A percentile compares a stretch with the other conserved stretches of the same genome.
These are phyloP conservation scores for Zosterops lateralis DNA, from an alignment of 2,113 vertebrate species.

Conservation along the genomic window DNA sequence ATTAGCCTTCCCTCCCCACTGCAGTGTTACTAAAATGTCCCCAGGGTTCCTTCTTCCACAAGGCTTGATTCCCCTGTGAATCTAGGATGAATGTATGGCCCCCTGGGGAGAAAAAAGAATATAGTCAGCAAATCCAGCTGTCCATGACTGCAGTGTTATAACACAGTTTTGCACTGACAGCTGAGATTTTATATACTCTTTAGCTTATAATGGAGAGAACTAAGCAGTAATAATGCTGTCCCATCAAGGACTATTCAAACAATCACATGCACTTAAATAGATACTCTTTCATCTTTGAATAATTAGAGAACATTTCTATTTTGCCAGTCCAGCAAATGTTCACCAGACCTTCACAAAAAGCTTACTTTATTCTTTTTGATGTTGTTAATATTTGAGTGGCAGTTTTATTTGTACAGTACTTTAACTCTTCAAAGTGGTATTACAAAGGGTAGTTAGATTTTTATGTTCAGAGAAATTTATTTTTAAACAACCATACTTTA, in stretches of 20 bases:
- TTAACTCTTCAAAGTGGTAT: conserved; percentile 15
- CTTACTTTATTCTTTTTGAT: conserved; percentile 40
- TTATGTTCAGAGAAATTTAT: conserved; percentile 4
- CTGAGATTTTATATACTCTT: not conserved
- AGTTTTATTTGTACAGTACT: conserved; percentile 24
- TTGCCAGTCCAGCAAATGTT: conserved; percentile 18
- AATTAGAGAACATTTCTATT: conserved; percentile 6
- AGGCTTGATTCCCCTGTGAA: not conserved
- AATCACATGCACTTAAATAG: not conserved
- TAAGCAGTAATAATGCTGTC: not conserved
- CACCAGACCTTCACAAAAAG: conserved; percentile 26
- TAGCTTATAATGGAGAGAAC: not conserved
- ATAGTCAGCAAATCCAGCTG: not conserved
- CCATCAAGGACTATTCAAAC: conserved; percentile 3
- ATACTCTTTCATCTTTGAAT: conserved; percentile 22
- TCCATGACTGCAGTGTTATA: not conserved
- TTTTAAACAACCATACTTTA: not conserved
- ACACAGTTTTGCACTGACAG: not conserved
- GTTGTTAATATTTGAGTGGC: not conserved
- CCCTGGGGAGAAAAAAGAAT: not conserved
- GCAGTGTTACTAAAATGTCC: not conserved
- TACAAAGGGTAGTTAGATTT: not conserved
- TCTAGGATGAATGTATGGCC: not conserved
- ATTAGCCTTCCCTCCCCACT: not conserved
- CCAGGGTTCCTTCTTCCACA: not conserved